Base-by-base conservation (phyloP, 2,888 invertebrate species). In the Lithodes maja region DNA sequence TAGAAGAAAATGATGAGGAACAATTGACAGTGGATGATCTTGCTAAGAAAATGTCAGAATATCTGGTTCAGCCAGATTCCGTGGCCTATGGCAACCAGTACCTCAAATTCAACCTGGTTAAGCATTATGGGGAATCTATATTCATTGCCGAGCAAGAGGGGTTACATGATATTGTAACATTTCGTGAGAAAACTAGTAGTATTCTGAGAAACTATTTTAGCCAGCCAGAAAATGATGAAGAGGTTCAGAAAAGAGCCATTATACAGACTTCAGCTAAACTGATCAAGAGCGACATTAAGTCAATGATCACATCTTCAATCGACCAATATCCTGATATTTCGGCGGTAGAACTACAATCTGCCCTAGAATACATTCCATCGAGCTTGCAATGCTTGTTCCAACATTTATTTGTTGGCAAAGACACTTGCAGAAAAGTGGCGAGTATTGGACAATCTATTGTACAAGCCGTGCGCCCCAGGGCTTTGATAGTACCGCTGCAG, bases 1-100 rank as follows among this genome's bases (percentile, higher is more conserved):
- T 78, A 52, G 78, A 52, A 78, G 78, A 78, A 78, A 82, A 82
- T 82, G 61, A 82, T 82, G 61, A 17, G 49, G 82, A 82, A 82
- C 82, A 61, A 68, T 82, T 55, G 61, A 82, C 82, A 82, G 49
- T 82, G 61, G 61, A 55, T 82, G 82, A 82, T 82, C 82, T 82
- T 82, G 61, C 82, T 82, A 82, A 61, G 82, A 82, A 82, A 82
- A 82, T 82, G 82, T 3, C 61, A 82, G 82, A 61, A 3, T 61
- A 61, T 82, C 82, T 55, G 61, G 82, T 61, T 82, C 82, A 82
- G 9, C 68, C 68, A 82, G 78, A 78, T 78, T 78, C 78, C 53
- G 78, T 33, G 78, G 78, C 78, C 78, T 78, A 78, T 33, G 78
- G 78, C 49, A 78, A 78, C 78, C 78, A 78, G 78, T 49, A 78